A percentile compares a stretch with the other conserved stretches of the same genome.
phyloP scores from a whole-genome alignment of 2,888 invertebrate species.

The Scaptomyza parva region DNA sequence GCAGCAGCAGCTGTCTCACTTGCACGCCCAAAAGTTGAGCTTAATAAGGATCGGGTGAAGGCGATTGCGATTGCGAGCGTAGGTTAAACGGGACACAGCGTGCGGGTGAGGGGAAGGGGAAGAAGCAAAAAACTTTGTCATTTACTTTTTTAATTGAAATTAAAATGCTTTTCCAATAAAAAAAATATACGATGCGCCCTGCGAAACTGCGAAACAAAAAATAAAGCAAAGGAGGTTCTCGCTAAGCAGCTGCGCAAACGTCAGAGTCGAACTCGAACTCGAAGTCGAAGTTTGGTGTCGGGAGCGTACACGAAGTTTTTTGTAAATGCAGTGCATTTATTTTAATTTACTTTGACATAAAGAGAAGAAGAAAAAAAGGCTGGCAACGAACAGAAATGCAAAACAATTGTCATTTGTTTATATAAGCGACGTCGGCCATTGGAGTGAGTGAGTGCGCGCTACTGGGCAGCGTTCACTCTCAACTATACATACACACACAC shows the following conservation, averaged over 20 bases:
- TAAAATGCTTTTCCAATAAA: conserved; percentile 77
- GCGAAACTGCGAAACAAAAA: conserved; percentile 41
- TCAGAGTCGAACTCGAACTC: conserved; percentile 19
- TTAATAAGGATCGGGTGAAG: conserved; percentile 46
- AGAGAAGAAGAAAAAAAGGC: conserved; percentile 28
- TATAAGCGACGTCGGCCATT: conserved; percentile 67
- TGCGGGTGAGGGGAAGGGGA: neutral
- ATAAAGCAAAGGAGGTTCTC: conserved; percentile 41
- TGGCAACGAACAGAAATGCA: conserved; percentile 71
- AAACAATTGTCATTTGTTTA: conserved; percentile 83
- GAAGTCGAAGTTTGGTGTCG: conserved; percentile 42
- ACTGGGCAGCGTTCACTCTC: conserved; percentile 58
- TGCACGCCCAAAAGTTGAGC: conserved; percentile 56
- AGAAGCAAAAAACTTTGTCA: conserved; percentile 67
- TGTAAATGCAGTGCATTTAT: conserved; percentile 74
- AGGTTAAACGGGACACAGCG: conserved; percentile 6
- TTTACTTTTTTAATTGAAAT: conserved; percentile 81
- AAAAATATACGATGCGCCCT: conserved; percentile 43
- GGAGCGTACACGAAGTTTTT: conserved; percentile 53
- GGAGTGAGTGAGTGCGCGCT: conserved; percentile 64
- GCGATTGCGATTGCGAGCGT: conserved; percentile 13
- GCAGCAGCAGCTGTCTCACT: conserved; percentile 62
- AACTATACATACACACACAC: conserved; percentile 16
- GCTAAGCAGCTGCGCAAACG: conserved; percentile 71
- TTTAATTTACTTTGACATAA: conserved; percentile 74